These are phyloP conservation scores for Cosmopolites sordidus DNA, from an alignment of 2,888 invertebrate species.

Conservation along the genomic window DNA sequence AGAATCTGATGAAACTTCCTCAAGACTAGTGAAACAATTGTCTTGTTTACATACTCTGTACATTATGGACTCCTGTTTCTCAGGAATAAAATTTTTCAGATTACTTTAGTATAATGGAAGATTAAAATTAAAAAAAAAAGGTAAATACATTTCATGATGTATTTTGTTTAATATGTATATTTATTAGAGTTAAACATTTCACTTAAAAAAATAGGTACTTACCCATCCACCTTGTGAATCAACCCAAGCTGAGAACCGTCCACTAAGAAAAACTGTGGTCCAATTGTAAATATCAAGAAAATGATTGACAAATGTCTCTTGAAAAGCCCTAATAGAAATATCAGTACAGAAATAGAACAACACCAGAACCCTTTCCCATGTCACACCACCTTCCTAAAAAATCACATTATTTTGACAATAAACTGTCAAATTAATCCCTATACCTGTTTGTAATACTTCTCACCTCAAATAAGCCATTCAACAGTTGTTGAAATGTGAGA, in stretches of 20 bases:
- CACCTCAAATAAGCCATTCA: constrained; percentile 57
- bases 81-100: too few relatives aligned
- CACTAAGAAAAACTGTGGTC: constrained; percentile 55
- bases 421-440: not conserved
- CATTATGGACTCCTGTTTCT: too few relatives aligned
- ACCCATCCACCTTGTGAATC: constrained; percentile 59
- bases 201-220: constrained; percentile 31
- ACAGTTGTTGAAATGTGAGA: constrained; percentile 55
- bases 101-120: too few relatives aligned
- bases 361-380: constrained; percentile 54
- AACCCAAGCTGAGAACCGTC: constrained; percentile 56
- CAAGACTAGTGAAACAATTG: too few relatives aligned
- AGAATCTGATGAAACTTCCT: too few relatives aligned
- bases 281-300: constrained; percentile 57
- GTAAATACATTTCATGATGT: too few relatives aligned
- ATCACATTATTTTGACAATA: not conserved
- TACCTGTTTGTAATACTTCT: constrained; percentile 3
- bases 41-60: too few relatives aligned
- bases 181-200: too few relatives aligned
- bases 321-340: constrained; percentile 50
- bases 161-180: too few relatives aligned
- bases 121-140: too few relatives aligned
- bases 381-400: constrained; percentile 53
- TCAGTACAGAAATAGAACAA: constrained; percentile 57
- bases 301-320: constrained; percentile 47